These are phyloP conservation scores for Euphonia xanthogaster DNA, from an alignment of 2,797 vertebrate genomes.

Conservation along the genomic window DNA sequence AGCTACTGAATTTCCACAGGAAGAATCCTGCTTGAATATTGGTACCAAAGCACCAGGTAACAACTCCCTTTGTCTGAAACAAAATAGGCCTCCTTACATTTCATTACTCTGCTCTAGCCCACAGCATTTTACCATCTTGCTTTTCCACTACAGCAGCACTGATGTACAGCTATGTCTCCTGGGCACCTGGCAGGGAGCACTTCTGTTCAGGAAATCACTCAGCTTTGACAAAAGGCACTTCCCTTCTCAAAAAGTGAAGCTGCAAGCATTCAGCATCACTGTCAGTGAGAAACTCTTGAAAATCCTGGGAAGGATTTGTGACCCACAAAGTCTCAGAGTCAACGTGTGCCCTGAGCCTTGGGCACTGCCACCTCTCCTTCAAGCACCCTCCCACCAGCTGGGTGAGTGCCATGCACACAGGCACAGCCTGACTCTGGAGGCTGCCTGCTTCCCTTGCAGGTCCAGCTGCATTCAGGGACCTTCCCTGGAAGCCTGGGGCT, in stretches of 20 bases:
- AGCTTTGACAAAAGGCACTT: background rate
- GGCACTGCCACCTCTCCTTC: background rate
- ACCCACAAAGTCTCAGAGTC: background rate
- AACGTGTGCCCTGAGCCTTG: background rate
- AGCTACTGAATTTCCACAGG: background rate
- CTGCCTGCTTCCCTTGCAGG: background rate
- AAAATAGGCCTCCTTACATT: background rate
- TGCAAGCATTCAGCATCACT: background rate
- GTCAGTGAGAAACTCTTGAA: background rate
- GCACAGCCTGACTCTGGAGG: background rate
- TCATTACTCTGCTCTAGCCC: background rate
- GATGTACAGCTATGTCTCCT: background rate
- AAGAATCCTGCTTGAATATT: background rate
- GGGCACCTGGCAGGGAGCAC: background rate
- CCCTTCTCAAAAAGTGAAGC: background rate
- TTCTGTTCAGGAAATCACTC: background rate
- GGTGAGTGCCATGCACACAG: no score
- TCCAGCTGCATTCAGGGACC: background rate
- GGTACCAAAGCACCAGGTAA: background rate
- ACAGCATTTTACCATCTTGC: background rate
- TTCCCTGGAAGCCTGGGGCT: background rate
- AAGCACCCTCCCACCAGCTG: background rate
- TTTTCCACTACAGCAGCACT: rapidly evolving
- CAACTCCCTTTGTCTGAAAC: background rate
- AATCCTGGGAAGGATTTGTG: background rate